Conservation (phyloP, 2,113 vertebrate genomes). For the Pluvianellus socialis region DNA sequence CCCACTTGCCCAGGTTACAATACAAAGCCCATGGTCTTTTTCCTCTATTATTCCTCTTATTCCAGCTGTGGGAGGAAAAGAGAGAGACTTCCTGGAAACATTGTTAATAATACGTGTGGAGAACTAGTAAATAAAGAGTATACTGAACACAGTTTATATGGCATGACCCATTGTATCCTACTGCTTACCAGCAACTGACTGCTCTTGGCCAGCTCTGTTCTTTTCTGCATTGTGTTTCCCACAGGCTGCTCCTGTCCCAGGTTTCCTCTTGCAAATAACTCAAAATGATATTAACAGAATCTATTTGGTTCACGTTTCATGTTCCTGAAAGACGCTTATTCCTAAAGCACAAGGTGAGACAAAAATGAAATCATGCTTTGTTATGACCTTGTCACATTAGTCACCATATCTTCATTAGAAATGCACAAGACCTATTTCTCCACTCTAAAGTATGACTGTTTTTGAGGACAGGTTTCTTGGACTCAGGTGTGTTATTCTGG, state of each 20-base stretch:
- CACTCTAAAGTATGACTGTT: background rate
- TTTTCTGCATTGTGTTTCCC: background rate
- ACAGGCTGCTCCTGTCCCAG: background rate
- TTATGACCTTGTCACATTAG: background rate
- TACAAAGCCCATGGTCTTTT: background rate
- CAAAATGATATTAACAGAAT: background rate
- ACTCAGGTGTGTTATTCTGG: background rate
- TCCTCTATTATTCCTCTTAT: too few species aligned
- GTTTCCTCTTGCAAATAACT: background rate
- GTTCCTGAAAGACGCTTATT: background rate
- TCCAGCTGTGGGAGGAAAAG: background rate
- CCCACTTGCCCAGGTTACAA: background rate
- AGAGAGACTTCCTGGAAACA: background rate
- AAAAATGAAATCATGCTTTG: background rate
- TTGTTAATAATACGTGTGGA: background rate
- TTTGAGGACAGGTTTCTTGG: background rate
- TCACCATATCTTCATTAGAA: background rate
- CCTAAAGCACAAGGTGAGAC: background rate
- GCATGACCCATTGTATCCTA: background rate
- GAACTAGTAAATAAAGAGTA: background rate
- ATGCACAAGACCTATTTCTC: background rate
- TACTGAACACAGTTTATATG: background rate
- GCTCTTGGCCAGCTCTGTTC: background rate
- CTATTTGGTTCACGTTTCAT: background rate
- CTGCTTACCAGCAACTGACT: background rate